These are phyloP conservation scores for Peromyscus maniculatus DNA, from an alignment of 2,113 vertebrate species.

Conservation along the genomic window DNA sequence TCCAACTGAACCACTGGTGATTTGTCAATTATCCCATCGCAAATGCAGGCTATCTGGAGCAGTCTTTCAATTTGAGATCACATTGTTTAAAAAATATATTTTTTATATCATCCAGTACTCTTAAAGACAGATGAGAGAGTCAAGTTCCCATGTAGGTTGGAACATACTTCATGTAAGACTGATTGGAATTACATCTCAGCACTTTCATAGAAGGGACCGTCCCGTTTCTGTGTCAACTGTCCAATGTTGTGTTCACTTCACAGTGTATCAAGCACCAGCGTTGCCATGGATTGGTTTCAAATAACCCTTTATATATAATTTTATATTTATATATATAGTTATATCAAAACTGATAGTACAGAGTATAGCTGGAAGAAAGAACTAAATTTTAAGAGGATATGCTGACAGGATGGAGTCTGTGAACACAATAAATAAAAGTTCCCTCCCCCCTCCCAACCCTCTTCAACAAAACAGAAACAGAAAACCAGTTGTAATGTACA, in stretches of 20 bases:
- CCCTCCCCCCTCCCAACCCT: conserved; percentile 78
- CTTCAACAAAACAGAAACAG: conserved; percentile 88
- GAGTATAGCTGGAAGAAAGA: conserved; percentile 91
- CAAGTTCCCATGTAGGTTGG: conserved; percentile 81
- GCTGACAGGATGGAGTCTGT: conserved; percentile 91
- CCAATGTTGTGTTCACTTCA: conserved; percentile 91
- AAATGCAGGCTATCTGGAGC: conserved; percentile 83
- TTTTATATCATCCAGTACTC: conserved; percentile 80
- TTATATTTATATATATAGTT: conserved; percentile 92
- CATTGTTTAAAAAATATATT: conserved; percentile 83
- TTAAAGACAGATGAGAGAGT: conserved; percentile 83
- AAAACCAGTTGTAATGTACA: conserved; percentile 93
- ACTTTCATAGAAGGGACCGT: conserved; percentile 88
- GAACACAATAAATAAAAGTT: conserved; percentile 99
- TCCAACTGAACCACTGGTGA: conserved; percentile 75
- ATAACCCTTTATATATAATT: conserved; percentile 93
- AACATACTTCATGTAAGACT: conserved; percentile 84
- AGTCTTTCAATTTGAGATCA: conserved; percentile 81
- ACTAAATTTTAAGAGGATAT: conserved; percentile 91
- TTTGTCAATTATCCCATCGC: conserved; percentile 64
- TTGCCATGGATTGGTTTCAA: conserved; percentile 94
- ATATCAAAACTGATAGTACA: conserved; percentile 94
- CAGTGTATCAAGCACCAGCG: conserved; percentile 99
- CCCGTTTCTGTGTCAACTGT: conserved; percentile 90
- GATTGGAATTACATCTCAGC: conserved; percentile 87